Base-by-base conservation (phyloP, 2,888 invertebrate genomes). In the Dione juno region DNA sequence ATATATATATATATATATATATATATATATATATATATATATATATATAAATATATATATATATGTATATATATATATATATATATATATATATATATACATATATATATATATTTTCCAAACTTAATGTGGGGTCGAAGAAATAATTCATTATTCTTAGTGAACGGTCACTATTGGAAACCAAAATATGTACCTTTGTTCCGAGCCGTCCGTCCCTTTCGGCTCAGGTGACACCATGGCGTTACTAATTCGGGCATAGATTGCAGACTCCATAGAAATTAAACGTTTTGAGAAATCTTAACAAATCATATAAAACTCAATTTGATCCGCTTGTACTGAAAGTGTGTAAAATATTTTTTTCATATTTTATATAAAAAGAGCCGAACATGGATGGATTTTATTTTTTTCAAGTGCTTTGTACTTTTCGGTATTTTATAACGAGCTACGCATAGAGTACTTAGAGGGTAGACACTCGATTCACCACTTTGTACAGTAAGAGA, bases 181-280 rank as follows among this genome's bases (percentile, higher is more conserved):
- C 88, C 90, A 90, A 91, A 91, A 92, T 89, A 92, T 80, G 81
- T 80, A 81, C 83, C 82, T 84, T 88, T 91, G 87, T 88, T 80
- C 80, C 81, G 83, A 87, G 87, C 89, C 88, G 86, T 89, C 45
- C 45, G 89, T 90, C 90, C 81, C 70, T 70, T 87, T 87, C 86
- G 86, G 86, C 89, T 90, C 91, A 90, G 90, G 90, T 90, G 92
- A 88, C 90, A 86, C 78, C 78, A 79, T 79, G 77, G 88, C 92
- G 90, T 90, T 83, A 92, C 92, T 90, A 93, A 92, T 92, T 91
- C 79, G 76, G 75, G 74, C 69, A 74, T 72, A 74, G 71, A 77
- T 76, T 71, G 74, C 72, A 69, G 67, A 69, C 71, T 72, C 64
- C 69, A 71, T 71, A 70, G 69, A 72, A 69, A 69, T 74, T 76